These are phyloP conservation scores for Datnioides undecimradiatus DNA, from an alignment of 2,113 vertebrate genomes.

Conservation along the genomic window DNA sequence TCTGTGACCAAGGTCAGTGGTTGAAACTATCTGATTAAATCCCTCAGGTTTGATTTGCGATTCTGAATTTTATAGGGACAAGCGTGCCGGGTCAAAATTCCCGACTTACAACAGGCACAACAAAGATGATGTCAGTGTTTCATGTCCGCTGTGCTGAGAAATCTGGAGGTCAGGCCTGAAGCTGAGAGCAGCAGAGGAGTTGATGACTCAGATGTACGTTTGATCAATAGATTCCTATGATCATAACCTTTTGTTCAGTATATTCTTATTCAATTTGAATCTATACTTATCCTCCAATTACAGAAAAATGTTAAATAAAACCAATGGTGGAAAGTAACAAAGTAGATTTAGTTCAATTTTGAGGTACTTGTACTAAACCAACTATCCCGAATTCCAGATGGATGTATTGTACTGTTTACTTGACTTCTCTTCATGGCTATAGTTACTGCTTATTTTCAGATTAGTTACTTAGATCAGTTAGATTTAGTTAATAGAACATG, in stretches of 20 bases:
- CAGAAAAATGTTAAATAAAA: neutral
- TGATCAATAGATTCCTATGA: slow-evolving; percentile 4
- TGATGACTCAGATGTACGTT: neutral
- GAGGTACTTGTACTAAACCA: no score
- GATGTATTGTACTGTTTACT: no score
- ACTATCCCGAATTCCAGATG: no score
- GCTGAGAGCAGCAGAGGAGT: neutral
- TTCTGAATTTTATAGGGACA: slow-evolving; percentile 45
- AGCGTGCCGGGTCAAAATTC: slow-evolving; percentile 10
- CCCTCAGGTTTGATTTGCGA: slow-evolving; percentile 39
- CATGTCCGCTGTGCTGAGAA: slow-evolving; percentile 12
- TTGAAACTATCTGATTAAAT: slow-evolving; percentile 60
- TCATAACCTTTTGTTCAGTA: neutral
- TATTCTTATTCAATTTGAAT: neutral
- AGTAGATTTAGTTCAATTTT: neutral
- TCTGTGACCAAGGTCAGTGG: slow-evolving; percentile 64
- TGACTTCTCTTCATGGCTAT: no score
- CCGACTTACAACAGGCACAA: slow-evolving; percentile 30
- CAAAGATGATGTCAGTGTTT: slow-evolving; percentile 50
- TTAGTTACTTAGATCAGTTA: no score
- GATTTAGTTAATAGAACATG: no score
- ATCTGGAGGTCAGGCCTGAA: neutral
- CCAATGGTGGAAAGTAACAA: neutral
- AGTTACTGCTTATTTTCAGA: no score
- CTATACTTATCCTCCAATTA: neutral